Conservation (phyloP, 2,113 vertebrate genomes). For the Cebus imitator region DNA sequence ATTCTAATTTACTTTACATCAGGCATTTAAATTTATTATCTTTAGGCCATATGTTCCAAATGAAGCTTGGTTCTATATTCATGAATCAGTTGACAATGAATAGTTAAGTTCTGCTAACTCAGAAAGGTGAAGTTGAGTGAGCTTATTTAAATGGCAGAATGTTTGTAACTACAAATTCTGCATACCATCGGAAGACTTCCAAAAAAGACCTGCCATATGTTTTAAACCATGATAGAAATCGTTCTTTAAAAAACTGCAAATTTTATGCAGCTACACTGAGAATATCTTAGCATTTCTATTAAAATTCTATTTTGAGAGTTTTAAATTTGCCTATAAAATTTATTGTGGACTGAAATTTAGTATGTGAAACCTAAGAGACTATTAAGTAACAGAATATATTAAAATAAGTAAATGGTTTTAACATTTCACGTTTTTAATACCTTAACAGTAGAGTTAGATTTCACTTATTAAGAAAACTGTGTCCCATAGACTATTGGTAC, state of each 20-base stretch:
- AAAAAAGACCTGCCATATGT: slow-evolving; percentile 79
- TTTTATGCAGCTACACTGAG: slow-evolving; percentile 76
- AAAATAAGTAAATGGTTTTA: slow-evolving; percentile 19
- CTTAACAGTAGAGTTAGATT: not conserved
- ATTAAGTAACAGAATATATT: slow-evolving; percentile 33
- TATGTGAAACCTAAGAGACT: slow-evolving; percentile 19
- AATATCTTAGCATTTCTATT: slow-evolving; percentile 76
- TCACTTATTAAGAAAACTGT: not conserved
- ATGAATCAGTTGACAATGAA: slow-evolving; percentile 81
- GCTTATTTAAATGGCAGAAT: slow-evolving; percentile 84
- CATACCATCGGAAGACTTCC: slow-evolving; percentile 73
- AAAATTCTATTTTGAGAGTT: slow-evolving; percentile 72
- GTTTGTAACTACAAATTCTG: slow-evolving; percentile 82
- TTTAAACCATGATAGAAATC: slow-evolving; percentile 70
- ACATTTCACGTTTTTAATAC: slow-evolving; percentile 27
- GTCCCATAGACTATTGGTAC: not conserved
- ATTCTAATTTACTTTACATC: slow-evolving; percentile 83
- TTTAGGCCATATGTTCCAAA: slow-evolving; percentile 78
- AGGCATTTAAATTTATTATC: slow-evolving; percentile 83
- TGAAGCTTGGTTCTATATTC: slow-evolving; percentile 77
- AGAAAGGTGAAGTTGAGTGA: slow-evolving; percentile 83
- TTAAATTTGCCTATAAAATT: slow-evolving; percentile 74
- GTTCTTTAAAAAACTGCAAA: slow-evolving; percentile 63
- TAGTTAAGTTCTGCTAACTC: slow-evolving; percentile 81
- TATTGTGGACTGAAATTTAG: not conserved